Conservation (phyloP, 1,140 invertebrate species). For the Ephestia elutella region DNA sequence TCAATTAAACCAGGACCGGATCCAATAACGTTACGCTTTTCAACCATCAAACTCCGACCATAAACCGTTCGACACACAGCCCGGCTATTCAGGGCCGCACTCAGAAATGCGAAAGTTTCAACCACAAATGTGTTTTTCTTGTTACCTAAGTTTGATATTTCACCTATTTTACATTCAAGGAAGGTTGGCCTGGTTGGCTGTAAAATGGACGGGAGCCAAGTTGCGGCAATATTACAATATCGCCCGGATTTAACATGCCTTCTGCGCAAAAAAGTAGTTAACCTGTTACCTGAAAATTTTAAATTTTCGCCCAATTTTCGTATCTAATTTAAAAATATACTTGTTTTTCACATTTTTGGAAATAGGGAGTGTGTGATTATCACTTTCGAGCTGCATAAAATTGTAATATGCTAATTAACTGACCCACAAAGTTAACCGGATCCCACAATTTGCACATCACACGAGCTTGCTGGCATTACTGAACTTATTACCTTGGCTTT, state of each 20-base stretch:
- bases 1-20: constrained; percentile 32
- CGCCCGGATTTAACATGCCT: constrained; percentile 1
- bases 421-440: neutral
- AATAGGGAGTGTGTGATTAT: neutral
- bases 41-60: constrained; percentile 24
- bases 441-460: neutral
- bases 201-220: constrained; percentile 15
- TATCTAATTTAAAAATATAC: too few relatives aligned
- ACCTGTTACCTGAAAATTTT: neutral
- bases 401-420: neutral
- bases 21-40: constrained; percentile 28
- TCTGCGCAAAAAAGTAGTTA: constrained; percentile 3
- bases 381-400: neutral
- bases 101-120: constrained; percentile 27
- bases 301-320: too few relatives aligned
- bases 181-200: constrained; percentile 7
- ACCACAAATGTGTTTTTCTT: constrained; percentile 49
- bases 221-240: constrained; percentile 20
- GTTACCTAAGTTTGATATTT: constrained; percentile 47
- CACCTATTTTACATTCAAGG: constrained; percentile 46
- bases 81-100: constrained; percentile 17
- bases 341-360: neutral
- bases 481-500: neutral
- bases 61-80: constrained; percentile 24
- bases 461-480: neutral